Conservation (phyloP, 2,113 vertebrate species). For the Platycercus adscitus region DNA sequence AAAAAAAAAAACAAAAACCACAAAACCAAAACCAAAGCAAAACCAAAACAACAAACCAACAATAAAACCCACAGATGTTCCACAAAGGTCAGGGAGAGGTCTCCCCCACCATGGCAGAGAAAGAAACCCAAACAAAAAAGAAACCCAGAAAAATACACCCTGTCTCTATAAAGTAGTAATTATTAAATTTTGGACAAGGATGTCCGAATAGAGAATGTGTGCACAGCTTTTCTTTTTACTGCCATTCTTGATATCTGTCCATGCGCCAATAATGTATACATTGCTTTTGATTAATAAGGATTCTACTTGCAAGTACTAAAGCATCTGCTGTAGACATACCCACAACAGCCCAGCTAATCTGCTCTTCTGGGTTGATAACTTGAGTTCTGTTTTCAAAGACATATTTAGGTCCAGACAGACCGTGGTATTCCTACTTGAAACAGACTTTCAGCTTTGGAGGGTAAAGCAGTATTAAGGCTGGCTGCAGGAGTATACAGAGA, state of each 20-base stretch:
- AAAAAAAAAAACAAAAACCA: not conserved
- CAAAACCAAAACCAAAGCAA: not conserved
- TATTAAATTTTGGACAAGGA: not conserved
- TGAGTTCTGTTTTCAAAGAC: not conserved
- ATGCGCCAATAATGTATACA: not conserved
- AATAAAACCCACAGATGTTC: not conserved
- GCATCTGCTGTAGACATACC: not conserved
- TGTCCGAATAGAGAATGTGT: not conserved
- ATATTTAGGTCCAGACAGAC: not conserved
- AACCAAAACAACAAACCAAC: not conserved
- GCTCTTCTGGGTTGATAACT: not conserved
- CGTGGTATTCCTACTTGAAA: not conserved
- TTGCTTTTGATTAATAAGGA: not conserved
- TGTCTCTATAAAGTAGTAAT: not conserved
- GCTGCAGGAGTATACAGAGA: not conserved
- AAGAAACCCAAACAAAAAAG: not conserved
- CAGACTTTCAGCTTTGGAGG: not conserved
- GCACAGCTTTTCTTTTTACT: not conserved
- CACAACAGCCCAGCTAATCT: not conserved
- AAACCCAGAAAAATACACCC: not conserved
- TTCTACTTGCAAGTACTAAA: not conserved
- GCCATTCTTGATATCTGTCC: not conserved
- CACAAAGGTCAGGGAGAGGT: not conserved
- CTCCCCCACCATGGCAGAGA: accelerated
- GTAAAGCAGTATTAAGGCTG: not conserved